Base-by-base conservation (phyloP, 2,888 invertebrate genomes). In the Hartigia nigra region DNA sequence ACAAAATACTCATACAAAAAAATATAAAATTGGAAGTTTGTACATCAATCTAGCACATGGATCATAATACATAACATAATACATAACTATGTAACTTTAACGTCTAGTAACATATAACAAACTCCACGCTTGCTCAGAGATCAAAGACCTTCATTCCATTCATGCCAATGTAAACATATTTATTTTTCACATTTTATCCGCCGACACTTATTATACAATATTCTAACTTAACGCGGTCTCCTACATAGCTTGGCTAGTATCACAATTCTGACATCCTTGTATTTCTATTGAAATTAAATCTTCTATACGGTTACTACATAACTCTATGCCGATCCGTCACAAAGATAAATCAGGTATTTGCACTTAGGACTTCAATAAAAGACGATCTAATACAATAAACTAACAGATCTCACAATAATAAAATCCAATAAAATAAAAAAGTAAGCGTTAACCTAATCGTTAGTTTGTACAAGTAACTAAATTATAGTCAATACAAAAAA, bases 1-100 rank as follows among this genome's bases (percentile, higher is more conserved):
- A 91, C 91, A 91, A 91, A 91, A 91, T 91, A 91, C 91, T 90
- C 82, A 82, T 85, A 85, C 85, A 86, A 86, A 88, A 31, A 88
- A 81, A 85, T 86, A 88, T 88, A 89, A 90, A 89, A 88, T 86
- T 72, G 82, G 82, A 86, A 82, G 86, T 89, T 89, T 90, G 88
- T 89, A 89, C 88, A 89, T 87, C 83, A 81, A 86, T 85, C 81
- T 87, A 86, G 84, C 86, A 87, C 85, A 83, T 81, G 81, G 79
- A 84, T 84, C 84, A 85, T 85, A 80, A 81, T 87, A 85, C 82
- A 87, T 84, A 87, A 87, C 84, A 83, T 86, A 84, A 84, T 84
- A 83, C 79, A 84, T 84, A 86, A 87, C 84, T 75, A 82, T 76
- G 81, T 80, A 86, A 86, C 83, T 84, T 85, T 82, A 82, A 85